Percentiles rank a stretch among this genome's conserved stretches.
Conservation (phyloP, 2,113 vertebrate species). For the Oceanites oceanicus region DNA sequence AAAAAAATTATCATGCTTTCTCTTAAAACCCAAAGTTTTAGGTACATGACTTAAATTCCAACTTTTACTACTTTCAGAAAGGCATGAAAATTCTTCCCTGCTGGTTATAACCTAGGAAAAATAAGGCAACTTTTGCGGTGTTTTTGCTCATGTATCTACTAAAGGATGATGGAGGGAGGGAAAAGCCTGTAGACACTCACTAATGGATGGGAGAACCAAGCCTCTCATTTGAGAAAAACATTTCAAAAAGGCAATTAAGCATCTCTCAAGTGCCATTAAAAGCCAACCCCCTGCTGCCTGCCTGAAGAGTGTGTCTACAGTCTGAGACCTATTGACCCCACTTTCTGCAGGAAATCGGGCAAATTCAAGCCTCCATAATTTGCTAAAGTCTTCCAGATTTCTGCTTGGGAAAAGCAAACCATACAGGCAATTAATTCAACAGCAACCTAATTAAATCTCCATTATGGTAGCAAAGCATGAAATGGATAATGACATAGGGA, state of each 20-base stretch:
- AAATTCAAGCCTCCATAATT: conserved; percentile 79
- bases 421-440: conserved; percentile 70
- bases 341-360: conserved; percentile 80
- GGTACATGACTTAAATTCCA: neutral
- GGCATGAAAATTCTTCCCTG: neutral
- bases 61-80: neutral
- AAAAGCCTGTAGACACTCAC: conserved; percentile 11
- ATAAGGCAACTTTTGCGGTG: neutral
- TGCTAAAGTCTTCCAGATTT: conserved; percentile 74
- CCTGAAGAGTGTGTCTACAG: conserved; percentile 79
- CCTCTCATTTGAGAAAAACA: conserved; percentile 52
- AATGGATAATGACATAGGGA: conserved; percentile 31
- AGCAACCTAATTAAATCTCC: conserved; percentile 68
- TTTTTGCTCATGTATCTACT: neutral
- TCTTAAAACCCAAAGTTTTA: neutral
- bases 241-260: conserved; percentile 76
- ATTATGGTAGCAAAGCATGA: conserved; percentile 52
- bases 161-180: neutral
- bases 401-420: conserved; percentile 71
- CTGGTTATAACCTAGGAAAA: neutral
- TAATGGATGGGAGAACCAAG: conserved; percentile 63
- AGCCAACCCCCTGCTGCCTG: conserved; percentile 78
- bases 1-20: neutral
- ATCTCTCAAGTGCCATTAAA: conserved; percentile 78
- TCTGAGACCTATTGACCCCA: conserved; percentile 84